Evolutionary conservation across 1,140 invertebrate species (phyloP).

Genomic region (Tetraneura akinire): DNA sequence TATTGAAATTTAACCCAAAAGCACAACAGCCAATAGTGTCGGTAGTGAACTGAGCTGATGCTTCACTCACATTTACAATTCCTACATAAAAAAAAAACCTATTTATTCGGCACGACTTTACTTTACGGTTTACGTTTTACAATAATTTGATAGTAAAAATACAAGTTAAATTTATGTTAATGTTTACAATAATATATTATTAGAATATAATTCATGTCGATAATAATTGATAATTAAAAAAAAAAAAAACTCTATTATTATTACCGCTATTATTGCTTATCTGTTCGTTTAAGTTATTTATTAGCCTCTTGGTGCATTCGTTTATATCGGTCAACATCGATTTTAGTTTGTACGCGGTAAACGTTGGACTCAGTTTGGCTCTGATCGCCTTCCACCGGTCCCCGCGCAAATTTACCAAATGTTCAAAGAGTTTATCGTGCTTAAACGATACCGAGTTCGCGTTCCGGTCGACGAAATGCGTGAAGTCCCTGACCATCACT

Average conservation of each 20-base stretch:
- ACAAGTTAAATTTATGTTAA: too few relatives aligned
- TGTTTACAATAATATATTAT: too few relatives aligned
- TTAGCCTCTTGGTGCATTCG: conserved; percentile 59
- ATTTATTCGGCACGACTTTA: too few relatives aligned
- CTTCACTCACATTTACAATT: conserved; percentile 25
- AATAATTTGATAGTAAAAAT: too few relatives aligned
- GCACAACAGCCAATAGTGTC: conserved; percentile 56
- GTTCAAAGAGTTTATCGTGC: conserved; percentile 58
- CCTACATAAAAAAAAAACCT: background rate
- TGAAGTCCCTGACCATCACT: conserved; percentile 66
- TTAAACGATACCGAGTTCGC: conserved; percentile 59
- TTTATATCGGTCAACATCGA: conserved; percentile 62
- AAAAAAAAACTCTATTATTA: too few relatives aligned
- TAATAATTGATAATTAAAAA: too few relatives aligned
- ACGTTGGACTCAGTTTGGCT: conserved; percentile 64
- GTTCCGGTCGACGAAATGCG: conserved; percentile 61
- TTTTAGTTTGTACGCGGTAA: conserved; percentile 65
- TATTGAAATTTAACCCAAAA: conserved; percentile 56
- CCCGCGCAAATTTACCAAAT: conserved; percentile 59
- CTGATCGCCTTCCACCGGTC: conserved; percentile 64
- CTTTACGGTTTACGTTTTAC: too few relatives aligned
- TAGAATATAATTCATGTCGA: too few relatives aligned
- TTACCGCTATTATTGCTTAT: background rate
- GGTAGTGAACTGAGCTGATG: conserved; percentile 52
- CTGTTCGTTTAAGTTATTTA: conserved; percentile 56